Evolutionary conservation across 2,113 vertebrate genomes (phyloP).

Genomic region (Halichoeres trimaculatus): DNA sequence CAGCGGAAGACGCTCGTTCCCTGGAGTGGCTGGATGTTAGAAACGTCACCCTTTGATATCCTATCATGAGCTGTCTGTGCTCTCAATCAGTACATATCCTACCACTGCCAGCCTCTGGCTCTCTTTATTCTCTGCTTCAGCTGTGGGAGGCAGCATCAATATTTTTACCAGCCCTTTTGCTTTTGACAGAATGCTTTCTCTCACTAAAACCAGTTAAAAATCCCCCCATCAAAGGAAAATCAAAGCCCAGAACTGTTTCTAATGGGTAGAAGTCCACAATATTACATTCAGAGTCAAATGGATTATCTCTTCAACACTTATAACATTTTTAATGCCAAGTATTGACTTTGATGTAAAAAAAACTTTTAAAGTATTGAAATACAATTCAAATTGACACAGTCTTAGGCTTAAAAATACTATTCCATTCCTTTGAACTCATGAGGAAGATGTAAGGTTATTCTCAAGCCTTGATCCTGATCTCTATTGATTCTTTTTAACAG

Average conservation of each 20-base stretch:
- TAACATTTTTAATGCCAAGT: too few relatives aligned
- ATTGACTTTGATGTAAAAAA: too few relatives aligned
- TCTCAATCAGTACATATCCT: constrained; percentile 66
- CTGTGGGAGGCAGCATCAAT: constrained; percentile 47
- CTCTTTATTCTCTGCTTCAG: constrained; percentile 36
- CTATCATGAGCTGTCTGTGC: constrained; percentile 65
- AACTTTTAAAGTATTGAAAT: too few relatives aligned
- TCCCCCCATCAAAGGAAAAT: constrained; percentile 49
- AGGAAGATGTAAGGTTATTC: too few relatives aligned
- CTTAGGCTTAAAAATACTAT: too few relatives aligned
- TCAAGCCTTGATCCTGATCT: too few relatives aligned
- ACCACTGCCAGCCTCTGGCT: constrained; percentile 28
- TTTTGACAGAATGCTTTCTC: constrained; percentile 24
- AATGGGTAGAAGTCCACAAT: too few relatives aligned
- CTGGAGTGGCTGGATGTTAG: constrained; percentile 51
- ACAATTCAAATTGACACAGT: too few relatives aligned
- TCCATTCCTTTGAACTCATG: too few relatives aligned
- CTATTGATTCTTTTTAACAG: too few relatives aligned
- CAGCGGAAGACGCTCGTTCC: constrained; percentile 62
- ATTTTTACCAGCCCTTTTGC: constrained; percentile 24
- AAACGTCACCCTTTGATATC: constrained; percentile 74
- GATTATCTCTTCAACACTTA: too few relatives aligned
- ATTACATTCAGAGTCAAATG: too few relatives aligned
- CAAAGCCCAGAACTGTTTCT: constrained; percentile 37
- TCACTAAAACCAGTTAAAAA: constrained; percentile 47